Evolutionary conservation across 2,888 invertebrate species (phyloP).

Genomic region (Gymnocheta viridis): DNA sequence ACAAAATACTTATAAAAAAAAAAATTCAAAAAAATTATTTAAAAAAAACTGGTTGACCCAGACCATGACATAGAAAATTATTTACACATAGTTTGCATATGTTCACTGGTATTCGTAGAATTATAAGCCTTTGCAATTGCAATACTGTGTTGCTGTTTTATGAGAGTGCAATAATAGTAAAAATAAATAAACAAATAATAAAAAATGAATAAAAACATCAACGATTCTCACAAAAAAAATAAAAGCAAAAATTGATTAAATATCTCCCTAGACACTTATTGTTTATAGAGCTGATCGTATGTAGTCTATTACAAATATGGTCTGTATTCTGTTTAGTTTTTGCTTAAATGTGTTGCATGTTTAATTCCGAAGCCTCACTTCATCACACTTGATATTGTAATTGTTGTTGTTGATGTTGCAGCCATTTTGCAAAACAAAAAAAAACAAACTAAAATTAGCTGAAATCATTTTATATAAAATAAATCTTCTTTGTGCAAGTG

Average conservation of each 20-base stretch:
- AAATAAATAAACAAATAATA: no score
- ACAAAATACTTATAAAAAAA: conserved; percentile 25
- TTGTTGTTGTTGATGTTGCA: conserved; percentile 26
- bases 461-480: conserved; percentile 57
- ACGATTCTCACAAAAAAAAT: conserved; percentile 25
- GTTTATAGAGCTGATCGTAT: conserved; percentile 25
- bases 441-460: conserved; percentile 53
- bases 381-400: conserved; percentile 59
- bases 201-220: conserved; percentile 16
- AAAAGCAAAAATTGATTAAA: neutral
- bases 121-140: neutral
- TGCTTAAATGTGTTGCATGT: conserved; percentile 50
- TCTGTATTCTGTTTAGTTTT: conserved; percentile 34
- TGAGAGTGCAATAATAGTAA: conserved; percentile 52
- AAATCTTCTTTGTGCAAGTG: conserved; percentile 72
- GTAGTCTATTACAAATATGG: conserved; percentile 37
- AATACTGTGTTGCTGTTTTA: conserved; percentile 35
- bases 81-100: conserved; percentile 71
- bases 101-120: neutral
- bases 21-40: conserved; percentile 71
- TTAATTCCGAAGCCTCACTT: conserved; percentile 58
- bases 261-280: conserved; percentile 51
- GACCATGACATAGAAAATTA: conserved; percentile 80
- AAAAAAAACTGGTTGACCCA: conserved; percentile 74
- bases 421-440: conserved; percentile 37